These are phyloP conservation scores for Molossus molossus DNA, from an alignment of 2,797 vertebrate species.

Conservation along the genomic window DNA sequence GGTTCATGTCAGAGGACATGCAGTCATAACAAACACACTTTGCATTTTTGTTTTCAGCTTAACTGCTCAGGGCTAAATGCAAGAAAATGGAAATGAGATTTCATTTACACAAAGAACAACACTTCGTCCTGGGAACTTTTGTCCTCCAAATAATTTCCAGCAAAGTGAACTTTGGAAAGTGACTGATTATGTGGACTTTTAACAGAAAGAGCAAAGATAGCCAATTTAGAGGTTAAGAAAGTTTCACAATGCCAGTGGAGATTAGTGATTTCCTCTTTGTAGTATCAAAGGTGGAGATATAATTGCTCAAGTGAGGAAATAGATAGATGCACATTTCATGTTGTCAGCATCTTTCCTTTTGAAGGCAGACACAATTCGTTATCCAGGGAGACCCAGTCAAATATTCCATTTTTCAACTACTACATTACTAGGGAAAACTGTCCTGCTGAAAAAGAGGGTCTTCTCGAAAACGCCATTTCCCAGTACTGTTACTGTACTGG, in stretches of 20 bases:
- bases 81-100: constrained; percentile 83
- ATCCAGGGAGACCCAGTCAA: not conserved
- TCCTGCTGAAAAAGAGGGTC: not conserved
- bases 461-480: constrained; percentile 2
- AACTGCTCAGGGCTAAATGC: constrained; percentile 78
- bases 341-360: not conserved
- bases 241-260: constrained; percentile 21
- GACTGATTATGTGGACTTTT: constrained; percentile 71
- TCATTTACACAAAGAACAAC: constrained; percentile 76
- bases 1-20: not conserved
- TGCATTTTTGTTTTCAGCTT: constrained; percentile 73
- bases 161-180: constrained; percentile 73
- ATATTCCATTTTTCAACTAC: not conserved
- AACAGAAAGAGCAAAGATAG: constrained; percentile 74
- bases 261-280: constrained; percentile 62
- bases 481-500: not conserved
- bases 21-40: constrained; percentile 82
- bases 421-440: too few relatives aligned
- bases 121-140: constrained; percentile 85
- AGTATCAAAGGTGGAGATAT: not conserved
- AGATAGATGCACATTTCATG: not conserved
- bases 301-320: not conserved
- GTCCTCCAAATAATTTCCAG: constrained; percentile 81
- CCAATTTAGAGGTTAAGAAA: constrained; percentile 62
- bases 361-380: not conserved